Evolutionary conservation across 2,113 vertebrate genomes (phyloP).

Genomic region (Cepphus grylle): DNA sequence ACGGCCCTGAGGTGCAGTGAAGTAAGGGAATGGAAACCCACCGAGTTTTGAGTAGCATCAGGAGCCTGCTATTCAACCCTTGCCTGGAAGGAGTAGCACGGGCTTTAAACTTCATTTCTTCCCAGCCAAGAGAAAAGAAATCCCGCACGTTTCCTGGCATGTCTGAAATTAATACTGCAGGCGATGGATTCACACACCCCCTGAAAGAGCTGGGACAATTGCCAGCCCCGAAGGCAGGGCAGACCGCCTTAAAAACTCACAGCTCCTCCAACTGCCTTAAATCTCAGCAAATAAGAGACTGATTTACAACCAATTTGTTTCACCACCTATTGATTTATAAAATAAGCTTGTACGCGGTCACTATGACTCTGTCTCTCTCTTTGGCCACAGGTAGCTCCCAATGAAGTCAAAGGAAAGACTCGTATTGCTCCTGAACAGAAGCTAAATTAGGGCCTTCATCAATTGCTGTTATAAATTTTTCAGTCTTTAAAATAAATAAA

Average conservation of each 20-base stretch:
- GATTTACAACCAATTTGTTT: slow-evolving; percentile 49
- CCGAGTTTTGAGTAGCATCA: accelerated
- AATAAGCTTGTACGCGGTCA: neutral
- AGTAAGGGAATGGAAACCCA: neutral
- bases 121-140: neutral
- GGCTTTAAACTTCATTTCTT: neutral
- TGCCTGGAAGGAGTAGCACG: neutral
- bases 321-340: slow-evolving; percentile 35
- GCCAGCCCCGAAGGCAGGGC: neutral
- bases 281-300: neutral
- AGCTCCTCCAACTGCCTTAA: neutral
- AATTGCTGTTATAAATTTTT: neutral
- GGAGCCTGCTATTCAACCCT: neutral
- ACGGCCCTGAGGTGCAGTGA: accelerated
- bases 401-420: neutral
- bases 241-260: neutral
- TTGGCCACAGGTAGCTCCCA: neutral
- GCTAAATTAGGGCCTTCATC: neutral
- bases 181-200: neutral
- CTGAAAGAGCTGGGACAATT: neutral
- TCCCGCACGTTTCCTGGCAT: neutral
- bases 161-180: neutral
- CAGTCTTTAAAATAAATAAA: neutral
- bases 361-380: neutral
- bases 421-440: neutral